These are phyloP conservation scores for Syndactyla subalaris DNA, from an alignment of 2,797 vertebrate genomes.

Conservation along the genomic window DNA sequence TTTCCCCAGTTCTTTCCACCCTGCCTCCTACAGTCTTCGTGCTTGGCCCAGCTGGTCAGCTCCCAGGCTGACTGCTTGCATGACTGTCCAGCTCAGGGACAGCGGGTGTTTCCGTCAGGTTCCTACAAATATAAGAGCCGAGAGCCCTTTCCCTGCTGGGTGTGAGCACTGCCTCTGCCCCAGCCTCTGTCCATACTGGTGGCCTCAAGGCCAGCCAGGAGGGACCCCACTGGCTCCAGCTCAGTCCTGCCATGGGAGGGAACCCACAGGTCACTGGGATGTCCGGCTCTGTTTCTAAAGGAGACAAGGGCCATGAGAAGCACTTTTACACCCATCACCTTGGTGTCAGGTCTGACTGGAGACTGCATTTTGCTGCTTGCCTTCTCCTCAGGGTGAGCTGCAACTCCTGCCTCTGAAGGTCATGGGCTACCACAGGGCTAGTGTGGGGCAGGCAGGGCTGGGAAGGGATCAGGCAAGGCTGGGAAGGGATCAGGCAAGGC, in stretches of 20 bases:
- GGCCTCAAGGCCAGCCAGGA: neutral
- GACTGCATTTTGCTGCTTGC: neutral
- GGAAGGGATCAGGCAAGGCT: neutral
- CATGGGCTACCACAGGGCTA: neutral
- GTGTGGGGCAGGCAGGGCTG: neutral
- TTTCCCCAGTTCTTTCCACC: neutral
- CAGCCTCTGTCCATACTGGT: neutral
- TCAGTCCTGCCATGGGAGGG: neutral
- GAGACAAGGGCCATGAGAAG: neutral
- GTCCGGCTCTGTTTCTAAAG: neutral
- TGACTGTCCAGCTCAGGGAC: neutral
- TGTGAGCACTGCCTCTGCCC: neutral
- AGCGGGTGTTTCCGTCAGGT: rapidly evolving
- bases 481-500: neutral
- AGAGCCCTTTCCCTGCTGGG: neutral
- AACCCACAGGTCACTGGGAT: neutral
- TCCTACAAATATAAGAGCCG: neutral
- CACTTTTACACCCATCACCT: neutral
- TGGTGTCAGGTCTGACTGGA: neutral
- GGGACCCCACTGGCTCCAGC: neutral
- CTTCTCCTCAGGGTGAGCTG: neutral
- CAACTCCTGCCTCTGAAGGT: neutral
- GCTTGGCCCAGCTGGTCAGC: neutral
- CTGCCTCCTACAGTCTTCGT: neutral
- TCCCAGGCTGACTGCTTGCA: neutral